phyloP scores from a whole-genome alignment of 2,113 vertebrate genomes.

The Phalacrocorax pelagicus region DNA sequence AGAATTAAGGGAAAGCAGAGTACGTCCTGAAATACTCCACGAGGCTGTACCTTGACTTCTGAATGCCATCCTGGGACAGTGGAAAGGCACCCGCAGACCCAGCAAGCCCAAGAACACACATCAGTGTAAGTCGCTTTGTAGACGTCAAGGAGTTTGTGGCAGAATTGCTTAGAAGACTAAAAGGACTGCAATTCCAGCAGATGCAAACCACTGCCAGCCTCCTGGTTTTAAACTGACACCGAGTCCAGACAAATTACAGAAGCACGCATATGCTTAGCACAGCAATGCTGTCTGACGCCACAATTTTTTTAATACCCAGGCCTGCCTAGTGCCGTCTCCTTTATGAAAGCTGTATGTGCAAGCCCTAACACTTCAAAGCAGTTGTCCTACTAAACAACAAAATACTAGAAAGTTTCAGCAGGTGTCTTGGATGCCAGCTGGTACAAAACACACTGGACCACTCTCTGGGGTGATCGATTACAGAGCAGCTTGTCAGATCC shows the following conservation, averaged over 20 bases:
- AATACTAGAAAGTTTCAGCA: neutral
- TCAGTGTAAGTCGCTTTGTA: neutral
- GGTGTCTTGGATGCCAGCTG: neutral
- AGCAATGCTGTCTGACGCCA: neutral
- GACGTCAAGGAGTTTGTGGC: neutral
- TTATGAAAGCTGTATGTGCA: neutral
- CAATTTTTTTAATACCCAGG: rapidly evolving
- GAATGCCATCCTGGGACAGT: rapidly evolving
- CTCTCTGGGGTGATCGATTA: neutral
- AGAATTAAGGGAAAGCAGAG: neutral
- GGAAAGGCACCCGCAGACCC: neutral
- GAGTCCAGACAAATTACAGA: neutral
- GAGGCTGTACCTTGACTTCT: neutral
- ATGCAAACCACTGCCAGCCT: neutral
- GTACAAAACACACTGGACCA: rapidly evolving
- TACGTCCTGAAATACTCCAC: neutral
- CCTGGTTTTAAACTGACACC: rapidly evolving
- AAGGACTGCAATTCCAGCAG: neutral
- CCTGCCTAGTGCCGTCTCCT: neutral
- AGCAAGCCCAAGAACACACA: neutral
- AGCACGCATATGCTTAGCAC: neutral
- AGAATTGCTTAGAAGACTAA: neutral
- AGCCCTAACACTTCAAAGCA: neutral
- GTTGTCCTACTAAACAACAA: neutral
- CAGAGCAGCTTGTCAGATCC: neutral